Conservation (phyloP, 2,797 vertebrate species). For the Rhinophrynus dorsalis region DNA sequence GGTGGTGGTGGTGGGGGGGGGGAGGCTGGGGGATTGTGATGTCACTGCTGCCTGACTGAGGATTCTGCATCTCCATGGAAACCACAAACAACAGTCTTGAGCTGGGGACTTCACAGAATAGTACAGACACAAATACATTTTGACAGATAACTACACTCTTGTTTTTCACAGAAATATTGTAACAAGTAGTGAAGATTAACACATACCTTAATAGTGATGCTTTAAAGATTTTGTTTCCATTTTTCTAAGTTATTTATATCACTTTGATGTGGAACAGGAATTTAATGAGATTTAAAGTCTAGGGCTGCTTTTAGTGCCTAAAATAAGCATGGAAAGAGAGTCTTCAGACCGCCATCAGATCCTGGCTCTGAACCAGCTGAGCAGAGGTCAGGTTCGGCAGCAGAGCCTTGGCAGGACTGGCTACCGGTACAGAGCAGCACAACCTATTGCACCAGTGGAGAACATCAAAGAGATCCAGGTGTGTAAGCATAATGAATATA, state of each 20-base stretch:
- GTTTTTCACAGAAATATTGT: not conserved
- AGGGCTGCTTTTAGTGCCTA: not conserved
- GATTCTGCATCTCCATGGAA: conserved; percentile 61
- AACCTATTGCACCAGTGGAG: conserved; percentile 52
- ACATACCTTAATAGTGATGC: too few species aligned
- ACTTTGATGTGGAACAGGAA: not conserved
- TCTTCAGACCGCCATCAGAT: not conserved
- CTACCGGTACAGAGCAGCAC: conserved; percentile 55
- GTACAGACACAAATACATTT: not conserved
- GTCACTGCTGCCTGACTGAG: conserved; percentile 11
- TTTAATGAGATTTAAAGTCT: not conserved
- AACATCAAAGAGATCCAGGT: conserved; percentile 69
- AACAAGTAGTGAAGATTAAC: not conserved
- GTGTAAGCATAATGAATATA: conserved; percentile 43
- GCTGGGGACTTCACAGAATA: not conserved
- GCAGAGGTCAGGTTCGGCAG: not conserved
- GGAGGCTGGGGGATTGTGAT: not conserved
- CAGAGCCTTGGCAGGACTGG: not conserved
- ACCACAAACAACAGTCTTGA: conserved; percentile 64
- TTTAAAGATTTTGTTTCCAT: not conserved
- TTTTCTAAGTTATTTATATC: not conserved
- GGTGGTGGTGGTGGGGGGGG: not conserved
- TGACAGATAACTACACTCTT: not conserved
- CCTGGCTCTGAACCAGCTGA: not conserved
- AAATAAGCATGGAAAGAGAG: not conserved